Percentiles rank a stretch among this genome's conserved stretches.
Conservation (phyloP, 2,888 invertebrate genomes). For the Meliscaeva auricollis region DNA sequence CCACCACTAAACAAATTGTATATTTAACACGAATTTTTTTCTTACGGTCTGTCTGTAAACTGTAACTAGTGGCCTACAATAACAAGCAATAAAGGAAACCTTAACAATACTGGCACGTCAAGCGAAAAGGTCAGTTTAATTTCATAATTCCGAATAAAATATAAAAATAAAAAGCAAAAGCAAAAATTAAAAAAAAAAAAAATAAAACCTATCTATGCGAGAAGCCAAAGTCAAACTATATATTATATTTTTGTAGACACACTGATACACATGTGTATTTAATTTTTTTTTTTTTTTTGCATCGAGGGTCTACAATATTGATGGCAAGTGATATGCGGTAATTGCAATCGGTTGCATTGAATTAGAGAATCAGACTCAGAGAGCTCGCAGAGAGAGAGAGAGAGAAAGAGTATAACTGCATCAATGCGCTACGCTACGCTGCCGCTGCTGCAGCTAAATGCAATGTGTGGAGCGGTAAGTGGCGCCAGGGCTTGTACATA, state of each 20-base stretch:
- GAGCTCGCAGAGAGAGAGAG: background rate
- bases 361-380: constrained; percentile 64
- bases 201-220: constrained; percentile 9
- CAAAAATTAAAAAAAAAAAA: background rate
- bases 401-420: constrained; percentile 8
- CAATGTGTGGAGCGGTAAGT: constrained; percentile 66
- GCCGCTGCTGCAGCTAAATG: constrained; percentile 48
- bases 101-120: constrained; percentile 21
- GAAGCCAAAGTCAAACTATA: constrained; percentile 26
- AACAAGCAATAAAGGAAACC: constrained; percentile 31
- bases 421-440: background rate
- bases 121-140: constrained; percentile 69
- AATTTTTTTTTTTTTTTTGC: constrained; percentile 20
- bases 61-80: background rate
- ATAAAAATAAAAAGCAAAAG: constrained; percentile 4
- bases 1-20: too few species aligned
- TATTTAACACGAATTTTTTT: too few species aligned
- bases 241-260: background rate
- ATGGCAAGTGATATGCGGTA: constrained; percentile 74
- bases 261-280: constrained; percentile 17
- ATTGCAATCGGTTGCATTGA: constrained; percentile 72
- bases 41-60: background rate
- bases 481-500: constrained; percentile 68
- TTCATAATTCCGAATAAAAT: constrained; percentile 64
- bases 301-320: constrained; percentile 44